These are phyloP conservation scores for Remorina albescens DNA, from an alignment of 2,797 vertebrate species.

Conservation along the genomic window DNA sequence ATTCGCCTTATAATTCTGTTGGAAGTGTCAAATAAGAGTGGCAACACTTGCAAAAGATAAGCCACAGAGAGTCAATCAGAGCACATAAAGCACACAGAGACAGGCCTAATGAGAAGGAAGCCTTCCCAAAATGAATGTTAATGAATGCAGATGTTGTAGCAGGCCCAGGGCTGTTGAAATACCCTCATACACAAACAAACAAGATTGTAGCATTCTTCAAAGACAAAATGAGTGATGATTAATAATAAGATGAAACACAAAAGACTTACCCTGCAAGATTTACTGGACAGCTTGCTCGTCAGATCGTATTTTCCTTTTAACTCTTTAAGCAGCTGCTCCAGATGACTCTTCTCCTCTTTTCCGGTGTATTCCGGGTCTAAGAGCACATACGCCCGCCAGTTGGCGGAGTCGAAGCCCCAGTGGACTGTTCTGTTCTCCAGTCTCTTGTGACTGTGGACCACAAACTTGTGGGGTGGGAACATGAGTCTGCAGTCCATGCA, in stretches of 20 bases:
- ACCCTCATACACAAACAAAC: constrained; percentile 39
- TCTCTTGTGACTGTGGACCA: constrained; percentile 96
- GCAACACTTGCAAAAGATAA: constrained; percentile 23
- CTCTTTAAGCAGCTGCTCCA: constrained; percentile 91
- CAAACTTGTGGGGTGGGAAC: constrained; percentile 96
- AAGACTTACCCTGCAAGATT: constrained; percentile 83
- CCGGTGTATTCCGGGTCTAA: constrained; percentile 94
- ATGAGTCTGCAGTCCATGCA: constrained; percentile 96
- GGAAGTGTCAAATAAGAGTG: constrained; percentile 24
- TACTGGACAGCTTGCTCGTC: constrained; percentile 81
- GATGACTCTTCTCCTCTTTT: constrained; percentile 89
- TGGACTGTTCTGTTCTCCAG: constrained; percentile 98
- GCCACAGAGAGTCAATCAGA: constrained; percentile 44
- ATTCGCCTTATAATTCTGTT: constrained; percentile 32
- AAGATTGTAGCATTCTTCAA: background rate
- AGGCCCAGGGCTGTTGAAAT: constrained; percentile 34
- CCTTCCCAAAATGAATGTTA: constrained; percentile 29
- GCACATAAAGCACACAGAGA: constrained; percentile 22
- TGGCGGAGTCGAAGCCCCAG: constrained; percentile 98
- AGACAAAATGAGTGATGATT: constrained; percentile 15
- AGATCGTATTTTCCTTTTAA: constrained; percentile 94
- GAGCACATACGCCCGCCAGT: constrained; percentile 97
- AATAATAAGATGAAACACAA: constrained; percentile 29
- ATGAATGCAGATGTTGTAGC: constrained; percentile 38
- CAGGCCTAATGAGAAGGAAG: constrained; percentile 36